Evolutionary conservation across 2,888 invertebrate species (phyloP), one percentile per base, ranked within the genome.

Genomic region (Mantis religiosa): DNA sequence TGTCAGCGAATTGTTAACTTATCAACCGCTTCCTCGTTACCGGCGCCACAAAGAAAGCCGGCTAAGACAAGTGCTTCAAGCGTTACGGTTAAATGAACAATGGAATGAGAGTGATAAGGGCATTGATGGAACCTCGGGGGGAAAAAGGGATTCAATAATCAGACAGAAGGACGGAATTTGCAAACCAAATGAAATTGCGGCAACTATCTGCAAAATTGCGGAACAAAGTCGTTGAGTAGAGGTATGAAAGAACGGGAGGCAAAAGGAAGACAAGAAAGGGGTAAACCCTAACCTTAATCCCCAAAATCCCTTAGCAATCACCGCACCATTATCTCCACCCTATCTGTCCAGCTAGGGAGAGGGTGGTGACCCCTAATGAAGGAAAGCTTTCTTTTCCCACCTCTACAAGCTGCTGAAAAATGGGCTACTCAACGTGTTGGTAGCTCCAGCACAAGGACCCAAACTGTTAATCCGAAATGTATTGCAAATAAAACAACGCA

Each of bases 231-330:
- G 41, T 41, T 71, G 6, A 71, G 54, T 6, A 25, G 20, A 15
- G 20, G 25, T 71, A 71, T 71, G 54, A 71, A 20, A 71, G 54
- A 71, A 25, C 6, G 3, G 4, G 54, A 71, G 54, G 20, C 25
- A 6, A 71, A 30, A 71, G 20, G 54, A 71, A 71, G 54, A 71
- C 54, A 71, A 85, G 54, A 85, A 85, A 85, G 34, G 87, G 82
- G 71, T 71, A 88, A 89, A 89, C 85, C 88, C 88, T 85, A 71
- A 4, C 54, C 54, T 88, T 89, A 89, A 89, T 89, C 88, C 85
- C 87, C 88, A 87, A 85, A 87, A 89, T 89, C 89, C 89, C 89
- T 88, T 88, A 89, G 89, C 89, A 89, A 89, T 89, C 89, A 89
- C 89, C 89, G 87, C 89, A 87, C 87, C 87, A 89, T 89, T 89